A percentile compares a stretch with the other conserved stretches of the same genome.
Conservation (phyloP, 2,888 invertebrate species). For the Lepidocyrtinus sp. region DNA sequence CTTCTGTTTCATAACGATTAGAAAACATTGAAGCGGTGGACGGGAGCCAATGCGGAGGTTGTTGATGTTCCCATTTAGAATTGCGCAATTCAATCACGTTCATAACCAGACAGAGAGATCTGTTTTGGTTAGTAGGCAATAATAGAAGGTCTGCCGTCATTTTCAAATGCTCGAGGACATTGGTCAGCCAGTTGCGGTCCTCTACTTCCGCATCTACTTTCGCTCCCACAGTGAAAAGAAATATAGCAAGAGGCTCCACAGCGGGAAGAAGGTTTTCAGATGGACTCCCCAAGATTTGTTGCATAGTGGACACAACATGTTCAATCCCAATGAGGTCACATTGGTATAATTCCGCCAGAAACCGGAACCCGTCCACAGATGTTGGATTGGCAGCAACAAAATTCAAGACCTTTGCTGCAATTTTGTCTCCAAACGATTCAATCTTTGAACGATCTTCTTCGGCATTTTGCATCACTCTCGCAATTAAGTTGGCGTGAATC, state of each 20-base stretch:
- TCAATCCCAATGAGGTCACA: slow-evolving; percentile 58
- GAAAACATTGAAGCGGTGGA: slow-evolving; percentile 60
- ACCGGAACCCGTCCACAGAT: slow-evolving; percentile 60
- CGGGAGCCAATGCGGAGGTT: slow-evolving; percentile 60
- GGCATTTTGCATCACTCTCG: slow-evolving; percentile 51
- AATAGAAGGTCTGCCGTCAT: slow-evolving; percentile 56
- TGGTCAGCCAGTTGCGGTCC: slow-evolving; percentile 57
- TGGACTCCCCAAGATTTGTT: slow-evolving; percentile 37
- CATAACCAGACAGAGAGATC: slow-evolving; percentile 59
- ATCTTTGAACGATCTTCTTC: no score
- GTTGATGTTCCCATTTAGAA: slow-evolving; percentile 57
- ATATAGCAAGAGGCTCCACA: slow-evolving; percentile 61
- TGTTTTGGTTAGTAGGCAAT: slow-evolving; percentile 49
- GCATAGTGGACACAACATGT: slow-evolving; percentile 45
- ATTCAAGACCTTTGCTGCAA: slow-evolving; percentile 49
- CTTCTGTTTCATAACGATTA: slow-evolving; percentile 56
- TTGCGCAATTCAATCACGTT: slow-evolving; percentile 59
- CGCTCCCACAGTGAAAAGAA: slow-evolving; percentile 56
- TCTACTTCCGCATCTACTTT: slow-evolving; percentile 48
- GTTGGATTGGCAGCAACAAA: slow-evolving; percentile 44
- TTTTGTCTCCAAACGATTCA: slow-evolving; percentile 46
- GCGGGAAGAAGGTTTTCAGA: slow-evolving; percentile 39
- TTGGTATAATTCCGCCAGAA: slow-evolving; percentile 66
- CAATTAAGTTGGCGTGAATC: slow-evolving; percentile 61
- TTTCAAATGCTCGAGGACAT: slow-evolving; percentile 52